Percentiles rank a stretch among this genome's conserved stretches.
Conservation (phyloP, 2,113 vertebrate species). For the Smithornis capensis region DNA sequence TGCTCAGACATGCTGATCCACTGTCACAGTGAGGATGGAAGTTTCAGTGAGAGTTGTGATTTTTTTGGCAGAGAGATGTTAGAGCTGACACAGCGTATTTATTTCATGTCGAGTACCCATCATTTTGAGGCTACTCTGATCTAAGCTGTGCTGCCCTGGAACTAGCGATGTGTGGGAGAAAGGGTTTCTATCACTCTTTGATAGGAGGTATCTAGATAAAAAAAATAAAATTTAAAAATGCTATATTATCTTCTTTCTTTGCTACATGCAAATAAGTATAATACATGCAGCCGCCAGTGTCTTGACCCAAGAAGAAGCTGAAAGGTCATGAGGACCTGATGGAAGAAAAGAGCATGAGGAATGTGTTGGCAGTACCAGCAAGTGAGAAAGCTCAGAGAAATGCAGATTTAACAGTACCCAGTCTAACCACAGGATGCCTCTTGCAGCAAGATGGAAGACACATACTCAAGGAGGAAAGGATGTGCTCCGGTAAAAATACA, state of each 20-base stretch:
- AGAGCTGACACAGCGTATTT: not conserved
- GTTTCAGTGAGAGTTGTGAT: not conserved
- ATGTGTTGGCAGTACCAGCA: not conserved
- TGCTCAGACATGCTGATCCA: not conserved
- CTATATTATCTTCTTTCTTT: not conserved
- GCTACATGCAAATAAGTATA: not conserved
- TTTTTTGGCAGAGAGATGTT: constrained; percentile 45
- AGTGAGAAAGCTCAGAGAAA: not conserved
- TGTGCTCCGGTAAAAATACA: not conserved
- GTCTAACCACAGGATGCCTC: fast-evolving
- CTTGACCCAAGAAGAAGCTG: not conserved
- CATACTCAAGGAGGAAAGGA: not conserved
- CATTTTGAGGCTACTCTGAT: not conserved
- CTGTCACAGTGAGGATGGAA: not conserved
- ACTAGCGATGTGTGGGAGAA: not conserved
- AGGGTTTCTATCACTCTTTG: not conserved
- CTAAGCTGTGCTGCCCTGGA: not conserved
- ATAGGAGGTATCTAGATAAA: not conserved
- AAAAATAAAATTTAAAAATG: not conserved
- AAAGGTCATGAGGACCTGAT: not conserved
- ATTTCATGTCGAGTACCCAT: not conserved
- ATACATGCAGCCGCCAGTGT: not conserved
- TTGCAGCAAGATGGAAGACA: not conserved
- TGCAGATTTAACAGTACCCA: not conserved
- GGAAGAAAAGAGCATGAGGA: not conserved